A percentile compares a stretch with the other conserved stretches of the same genome.
Conservation (phyloP, 2,797 vertebrate species). For the Borostomias antarcticus region DNA sequence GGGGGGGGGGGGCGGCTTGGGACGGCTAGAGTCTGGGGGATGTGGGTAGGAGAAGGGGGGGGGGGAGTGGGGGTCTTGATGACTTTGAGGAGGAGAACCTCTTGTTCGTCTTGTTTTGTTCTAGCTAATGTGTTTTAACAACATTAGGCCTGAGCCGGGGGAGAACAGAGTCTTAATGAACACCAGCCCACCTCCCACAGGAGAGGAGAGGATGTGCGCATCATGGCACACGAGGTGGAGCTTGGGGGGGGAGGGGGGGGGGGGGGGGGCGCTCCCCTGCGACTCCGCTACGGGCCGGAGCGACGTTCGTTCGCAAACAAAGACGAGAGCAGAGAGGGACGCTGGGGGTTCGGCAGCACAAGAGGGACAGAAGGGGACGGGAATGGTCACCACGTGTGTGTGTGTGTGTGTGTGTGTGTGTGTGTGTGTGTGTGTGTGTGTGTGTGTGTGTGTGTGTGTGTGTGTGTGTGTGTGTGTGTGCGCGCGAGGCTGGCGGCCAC, state of each 20-base stretch:
- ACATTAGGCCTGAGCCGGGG: constrained; percentile 45
- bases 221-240: constrained; percentile 7
- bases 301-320: neutral
- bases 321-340: constrained; percentile 9
- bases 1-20: neutral
- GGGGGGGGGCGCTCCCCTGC: too few relatives aligned
- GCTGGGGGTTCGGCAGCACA: neutral
- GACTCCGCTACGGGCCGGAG: constrained; percentile 41
- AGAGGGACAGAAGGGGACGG: neutral
- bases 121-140: constrained; percentile 48
- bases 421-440: neutral
- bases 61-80: neutral
- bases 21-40: too few relatives aligned
- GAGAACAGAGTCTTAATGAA: constrained; percentile 62
- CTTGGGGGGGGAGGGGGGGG: too few relatives aligned
- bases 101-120: constrained; percentile 43
- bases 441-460: constrained; percentile 31
- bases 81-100: constrained; percentile 29
- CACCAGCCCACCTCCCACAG: constrained; percentile 50
- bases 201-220: constrained; percentile 40
- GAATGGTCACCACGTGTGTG: constrained; percentile 26
- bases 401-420: constrained; percentile 13
- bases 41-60: constrained; percentile 4
- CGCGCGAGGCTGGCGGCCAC: constrained; percentile 74
- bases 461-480: constrained; percentile 39